A percentile compares a stretch with the other conserved stretches of the same genome.
Conservation (phyloP, 2,797 vertebrate genomes). For the Erpetoichthys calabaricus region DNA sequence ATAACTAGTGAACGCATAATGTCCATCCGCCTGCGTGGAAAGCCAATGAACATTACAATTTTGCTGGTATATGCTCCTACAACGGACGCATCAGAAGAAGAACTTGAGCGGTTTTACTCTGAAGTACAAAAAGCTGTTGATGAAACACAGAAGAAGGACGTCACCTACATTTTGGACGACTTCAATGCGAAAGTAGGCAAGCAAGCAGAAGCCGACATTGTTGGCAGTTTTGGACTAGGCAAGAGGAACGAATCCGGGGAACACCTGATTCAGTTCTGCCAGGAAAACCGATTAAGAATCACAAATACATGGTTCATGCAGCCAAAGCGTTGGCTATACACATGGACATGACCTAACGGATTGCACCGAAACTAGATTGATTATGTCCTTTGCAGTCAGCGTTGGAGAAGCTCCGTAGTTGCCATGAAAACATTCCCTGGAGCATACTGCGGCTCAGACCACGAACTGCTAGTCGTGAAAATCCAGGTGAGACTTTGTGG, state of each 20-base stretch:
- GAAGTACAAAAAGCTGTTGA: background rate
- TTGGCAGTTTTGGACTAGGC: background rate
- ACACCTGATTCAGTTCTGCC: background rate
- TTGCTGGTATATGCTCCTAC: background rate
- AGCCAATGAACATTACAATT: background rate
- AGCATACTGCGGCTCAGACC: background rate
- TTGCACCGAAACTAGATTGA: background rate
- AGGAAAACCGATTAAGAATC: background rate
- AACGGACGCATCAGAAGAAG: background rate
- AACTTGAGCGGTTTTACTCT: background rate
- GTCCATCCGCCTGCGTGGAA: background rate
- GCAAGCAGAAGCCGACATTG: background rate
- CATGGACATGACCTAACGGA: background rate
- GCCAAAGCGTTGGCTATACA: background rate
- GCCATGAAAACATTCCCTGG: background rate
- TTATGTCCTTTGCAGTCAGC: background rate
- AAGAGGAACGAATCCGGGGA: background rate
- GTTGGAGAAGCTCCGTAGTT: background rate
- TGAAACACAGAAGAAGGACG: background rate
- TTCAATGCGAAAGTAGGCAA: background rate
- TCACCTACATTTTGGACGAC: background rate
- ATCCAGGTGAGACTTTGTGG: background rate
- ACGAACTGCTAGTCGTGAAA: background rate
- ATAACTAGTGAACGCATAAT: background rate
- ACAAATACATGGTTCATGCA: conserved; percentile 2